phyloP scores from a whole-genome alignment of 2,113 vertebrate genomes.

The Nibea coibor region DNA sequence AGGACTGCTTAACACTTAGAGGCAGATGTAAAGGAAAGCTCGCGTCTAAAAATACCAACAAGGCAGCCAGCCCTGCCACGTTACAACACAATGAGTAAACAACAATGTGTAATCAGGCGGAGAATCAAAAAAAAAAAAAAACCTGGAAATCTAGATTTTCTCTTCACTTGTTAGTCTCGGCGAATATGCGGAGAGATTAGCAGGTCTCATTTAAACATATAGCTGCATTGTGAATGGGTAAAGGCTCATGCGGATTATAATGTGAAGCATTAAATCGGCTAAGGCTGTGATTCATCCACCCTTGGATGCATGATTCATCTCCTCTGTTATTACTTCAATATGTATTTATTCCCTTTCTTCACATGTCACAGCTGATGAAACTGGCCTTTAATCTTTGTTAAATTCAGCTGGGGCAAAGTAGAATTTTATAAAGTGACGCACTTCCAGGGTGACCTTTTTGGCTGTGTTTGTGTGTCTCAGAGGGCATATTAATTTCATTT shows the following conservation, averaged over 20 bases:
- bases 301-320: slow-evolving; percentile 51
- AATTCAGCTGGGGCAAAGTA: slow-evolving; percentile 33
- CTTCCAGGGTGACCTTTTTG: slow-evolving; percentile 41
- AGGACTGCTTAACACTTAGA: slow-evolving; percentile 42
- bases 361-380: slow-evolving; percentile 60
- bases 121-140: slow-evolving; percentile 26
- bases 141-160: slow-evolving; percentile 51
- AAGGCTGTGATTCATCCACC: slow-evolving; percentile 56
- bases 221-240: slow-evolving; percentile 66
- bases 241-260: slow-evolving; percentile 74
- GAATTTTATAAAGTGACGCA: slow-evolving; percentile 44
- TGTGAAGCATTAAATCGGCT: slow-evolving; percentile 68
- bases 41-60: slow-evolving; percentile 50
- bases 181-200: slow-evolving; percentile 61
- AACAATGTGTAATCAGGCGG: slow-evolving; percentile 32
- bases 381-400: slow-evolving; percentile 49
- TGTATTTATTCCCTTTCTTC: slow-evolving; percentile 74
- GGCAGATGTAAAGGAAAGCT: slow-evolving; percentile 44
- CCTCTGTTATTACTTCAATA: slow-evolving; percentile 70
- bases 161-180: slow-evolving; percentile 18
- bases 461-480: slow-evolving; percentile 1
- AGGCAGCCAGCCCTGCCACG: background rate
- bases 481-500: slow-evolving; percentile 22
- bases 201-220: slow-evolving; percentile 66
- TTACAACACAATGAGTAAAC: slow-evolving; percentile 29